Percentiles rank a stretch among this genome's conserved stretches.
These are phyloP conservation scores for Andrena trimmerana DNA, from an alignment of 2,888 invertebrate genomes.

Conservation along the genomic window DNA sequence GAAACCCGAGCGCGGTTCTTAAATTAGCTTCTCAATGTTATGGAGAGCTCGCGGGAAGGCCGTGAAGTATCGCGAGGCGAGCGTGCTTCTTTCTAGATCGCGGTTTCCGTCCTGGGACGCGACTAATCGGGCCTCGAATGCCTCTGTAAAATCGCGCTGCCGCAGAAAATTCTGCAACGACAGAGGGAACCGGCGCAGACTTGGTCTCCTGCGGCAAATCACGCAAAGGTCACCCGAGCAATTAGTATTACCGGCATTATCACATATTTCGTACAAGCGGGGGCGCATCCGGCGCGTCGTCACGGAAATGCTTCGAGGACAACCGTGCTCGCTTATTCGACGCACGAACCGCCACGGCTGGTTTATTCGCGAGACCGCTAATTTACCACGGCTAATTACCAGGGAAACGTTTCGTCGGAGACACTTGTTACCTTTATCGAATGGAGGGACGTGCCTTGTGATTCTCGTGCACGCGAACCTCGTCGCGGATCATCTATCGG, in stretches of 20 bases:
- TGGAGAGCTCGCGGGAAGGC: neutral
- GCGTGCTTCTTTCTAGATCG: slow-evolving; percentile 28
- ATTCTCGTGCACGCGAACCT: slow-evolving; percentile 54
- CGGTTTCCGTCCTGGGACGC: slow-evolving; percentile 25
- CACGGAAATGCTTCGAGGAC: slow-evolving; percentile 47
- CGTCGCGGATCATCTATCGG: slow-evolving; percentile 43
- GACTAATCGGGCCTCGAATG: slow-evolving; percentile 46
- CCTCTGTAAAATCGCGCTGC: slow-evolving; percentile 58
- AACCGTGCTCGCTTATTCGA: neutral
- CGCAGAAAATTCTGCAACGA: slow-evolving; percentile 60
- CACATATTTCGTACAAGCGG: slow-evolving; percentile 64
- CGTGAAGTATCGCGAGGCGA: slow-evolving; percentile 24
- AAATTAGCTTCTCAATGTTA: neutral
- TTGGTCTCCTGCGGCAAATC: slow-evolving; percentile 66
- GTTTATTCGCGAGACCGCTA: slow-evolving; percentile 9
- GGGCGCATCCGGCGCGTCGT: slow-evolving; percentile 48
- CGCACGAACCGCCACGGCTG: neutral
- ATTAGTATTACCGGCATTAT: slow-evolving; percentile 73
- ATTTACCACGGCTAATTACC: too few species aligned
- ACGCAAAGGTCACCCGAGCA: slow-evolving; percentile 80
- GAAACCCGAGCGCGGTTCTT: too few species aligned
- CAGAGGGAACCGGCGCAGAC: slow-evolving; percentile 39
- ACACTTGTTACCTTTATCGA: slow-evolving; percentile 58
- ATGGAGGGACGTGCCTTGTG: slow-evolving; percentile 38
- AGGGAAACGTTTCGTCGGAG: slow-evolving; percentile 37